phyloP scores from a whole-genome alignment of 92 coral and sea anemone species.

The Nematostella vectensis region DNA sequence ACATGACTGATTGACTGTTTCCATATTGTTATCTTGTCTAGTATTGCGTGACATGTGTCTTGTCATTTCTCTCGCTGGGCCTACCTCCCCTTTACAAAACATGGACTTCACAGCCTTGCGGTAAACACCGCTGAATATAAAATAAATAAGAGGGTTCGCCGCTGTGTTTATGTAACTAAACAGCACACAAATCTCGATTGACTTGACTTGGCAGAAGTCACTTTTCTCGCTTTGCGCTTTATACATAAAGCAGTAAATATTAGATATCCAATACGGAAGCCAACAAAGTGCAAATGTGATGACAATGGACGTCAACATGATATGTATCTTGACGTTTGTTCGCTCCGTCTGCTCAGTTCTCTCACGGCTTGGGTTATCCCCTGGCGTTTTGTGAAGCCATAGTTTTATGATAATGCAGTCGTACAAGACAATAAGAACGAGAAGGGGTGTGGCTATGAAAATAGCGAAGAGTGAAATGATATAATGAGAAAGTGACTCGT shows the following conservation, averaged over 20 bases:
- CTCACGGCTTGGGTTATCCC: constrained; percentile 44
- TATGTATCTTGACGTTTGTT: constrained; percentile 38
- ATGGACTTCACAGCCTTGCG: constrained; percentile 30
- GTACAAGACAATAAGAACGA: constrained; percentile 32
- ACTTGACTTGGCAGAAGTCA: background rate
- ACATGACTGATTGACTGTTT: too few relatives aligned
- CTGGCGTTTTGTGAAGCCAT: constrained; percentile 29
- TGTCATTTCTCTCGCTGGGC: too few relatives aligned
- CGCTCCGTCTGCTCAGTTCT: constrained; percentile 35
- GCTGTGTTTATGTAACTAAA: constrained; percentile 29
- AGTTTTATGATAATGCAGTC: constrained; percentile 53
- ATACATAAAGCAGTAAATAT: background rate
- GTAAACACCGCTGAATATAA: constrained; percentile 32
- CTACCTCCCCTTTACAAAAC: constrained; percentile 6
- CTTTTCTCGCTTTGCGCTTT: background rate
- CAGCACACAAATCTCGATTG: constrained; percentile 14
- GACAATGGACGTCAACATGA: constrained; percentile 46
- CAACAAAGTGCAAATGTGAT: constrained; percentile 36
- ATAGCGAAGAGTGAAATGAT: constrained; percentile 11
- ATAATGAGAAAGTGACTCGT: constrained; percentile 2
- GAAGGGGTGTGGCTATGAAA: constrained; percentile 34
- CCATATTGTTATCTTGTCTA: too few relatives aligned
- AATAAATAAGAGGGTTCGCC: constrained; percentile 41
- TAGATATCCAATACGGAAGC: constrained; percentile 40
- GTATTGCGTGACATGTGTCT: too few relatives aligned